phyloP scores from a whole-genome alignment of 2,888 invertebrate species.

The Andrena flavipes region DNA sequence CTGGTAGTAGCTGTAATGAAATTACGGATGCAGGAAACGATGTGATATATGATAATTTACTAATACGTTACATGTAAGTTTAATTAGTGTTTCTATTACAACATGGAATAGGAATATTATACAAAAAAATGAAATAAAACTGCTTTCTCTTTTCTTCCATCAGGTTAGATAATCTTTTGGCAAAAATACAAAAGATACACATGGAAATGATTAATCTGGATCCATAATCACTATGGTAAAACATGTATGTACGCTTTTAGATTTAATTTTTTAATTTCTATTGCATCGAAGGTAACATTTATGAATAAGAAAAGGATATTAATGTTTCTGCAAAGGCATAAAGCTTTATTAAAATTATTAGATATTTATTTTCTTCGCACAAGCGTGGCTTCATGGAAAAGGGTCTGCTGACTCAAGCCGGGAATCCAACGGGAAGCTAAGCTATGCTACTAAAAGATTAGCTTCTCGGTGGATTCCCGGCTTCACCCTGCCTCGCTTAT shows the following conservation, averaged over 20 bases:
- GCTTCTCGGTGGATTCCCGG: too few relatives aligned
- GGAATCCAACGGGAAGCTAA: too few relatives aligned
- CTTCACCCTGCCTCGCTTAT: too few relatives aligned
- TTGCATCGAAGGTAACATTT: background rate
- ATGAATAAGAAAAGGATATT: background rate
- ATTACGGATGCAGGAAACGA: slow-evolving; percentile 27
- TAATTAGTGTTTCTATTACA: slow-evolving; percentile 6
- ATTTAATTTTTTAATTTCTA: background rate
- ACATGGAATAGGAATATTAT: background rate
- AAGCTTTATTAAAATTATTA: background rate
- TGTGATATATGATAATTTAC: slow-evolving; percentile 75
- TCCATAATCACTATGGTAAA: slow-evolving; percentile 15
- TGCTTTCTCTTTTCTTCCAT: slow-evolving; percentile 32
- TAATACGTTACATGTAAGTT: slow-evolving; percentile 75
- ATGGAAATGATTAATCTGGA: slow-evolving; percentile 57
- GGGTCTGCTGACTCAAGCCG: too few relatives aligned
- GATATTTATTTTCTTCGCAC: too few relatives aligned
- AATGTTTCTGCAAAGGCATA: background rate
- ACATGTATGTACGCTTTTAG: background rate
- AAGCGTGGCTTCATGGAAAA: too few relatives aligned
- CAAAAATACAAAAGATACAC: slow-evolving; percentile 56
- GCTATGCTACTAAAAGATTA: too few relatives aligned
- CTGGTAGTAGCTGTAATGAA: background rate
- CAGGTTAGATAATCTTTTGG: slow-evolving; percentile 69
- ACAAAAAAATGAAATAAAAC: background rate